Conservation (phyloP, 2,888 invertebrate genomes). For the Plebejus argus region DNA sequence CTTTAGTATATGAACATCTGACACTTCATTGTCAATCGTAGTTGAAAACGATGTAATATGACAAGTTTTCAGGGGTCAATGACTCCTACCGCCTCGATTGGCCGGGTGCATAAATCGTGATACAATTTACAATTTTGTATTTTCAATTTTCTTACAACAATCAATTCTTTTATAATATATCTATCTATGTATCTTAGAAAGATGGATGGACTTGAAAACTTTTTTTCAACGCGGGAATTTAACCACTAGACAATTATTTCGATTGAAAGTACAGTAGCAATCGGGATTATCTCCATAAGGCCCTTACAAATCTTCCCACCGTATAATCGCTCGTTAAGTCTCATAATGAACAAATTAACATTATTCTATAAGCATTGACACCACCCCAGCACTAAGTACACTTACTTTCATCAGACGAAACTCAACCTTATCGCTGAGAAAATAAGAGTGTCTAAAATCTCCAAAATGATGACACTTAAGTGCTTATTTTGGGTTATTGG, state of each 20-base stretch:
- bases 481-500: background rate
- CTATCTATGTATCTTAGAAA: too few relatives aligned
- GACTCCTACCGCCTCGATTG: too few relatives aligned
- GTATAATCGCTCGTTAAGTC: constrained; percentile 9
- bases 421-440: background rate
- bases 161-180: too few relatives aligned
- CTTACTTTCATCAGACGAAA: background rate
- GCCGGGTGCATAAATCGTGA: too few relatives aligned
- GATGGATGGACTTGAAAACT: background rate
- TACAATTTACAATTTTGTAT: too few relatives aligned
- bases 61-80: too few relatives aligned
- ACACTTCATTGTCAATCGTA: too few relatives aligned
- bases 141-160: too few relatives aligned
- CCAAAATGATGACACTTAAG: background rate
- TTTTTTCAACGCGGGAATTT: background rate
- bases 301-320: constrained; percentile 23
- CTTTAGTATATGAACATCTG: too few relatives aligned
- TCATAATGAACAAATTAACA: constrained; percentile 24
- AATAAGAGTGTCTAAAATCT: background rate
- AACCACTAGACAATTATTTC: background rate
- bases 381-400: background rate
- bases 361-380: constrained; percentile 11
- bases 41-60: too few relatives aligned
- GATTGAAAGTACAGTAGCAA: background rate
- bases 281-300: background rate